Percentiles rank a stretch among this genome's conserved stretches.
phyloP scores from a whole-genome alignment of 30 jellyfish, hydroid and myxozoan genomes.

The Clytia hemisphaerica region DNA sequence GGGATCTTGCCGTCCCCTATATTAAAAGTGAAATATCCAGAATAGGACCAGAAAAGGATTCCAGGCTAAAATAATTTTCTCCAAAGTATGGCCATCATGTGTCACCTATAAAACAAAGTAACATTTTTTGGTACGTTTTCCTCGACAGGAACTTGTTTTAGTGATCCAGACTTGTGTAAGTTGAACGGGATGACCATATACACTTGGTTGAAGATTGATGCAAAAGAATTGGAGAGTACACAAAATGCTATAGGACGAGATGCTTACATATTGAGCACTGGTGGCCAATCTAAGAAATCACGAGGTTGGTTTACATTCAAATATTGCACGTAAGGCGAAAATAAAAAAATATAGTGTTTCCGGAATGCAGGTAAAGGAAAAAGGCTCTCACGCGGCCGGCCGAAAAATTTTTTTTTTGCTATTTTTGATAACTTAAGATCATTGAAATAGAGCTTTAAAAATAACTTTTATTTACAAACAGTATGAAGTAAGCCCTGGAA shows the following conservation, averaged over 20 bases:
- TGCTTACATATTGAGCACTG: conserved; percentile 96
- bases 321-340: no score
- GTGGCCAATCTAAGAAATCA: conserved; percentile 94
- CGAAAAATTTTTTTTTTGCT: no score
- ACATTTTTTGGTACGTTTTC: neutral
- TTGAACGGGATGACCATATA: conserved; percentile 93
- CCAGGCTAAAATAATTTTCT: neutral
- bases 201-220: conserved; percentile 61
- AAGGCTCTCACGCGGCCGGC: no score
- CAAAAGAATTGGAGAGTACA: conserved; percentile 39
- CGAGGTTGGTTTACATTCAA: no score
- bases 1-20: neutral
- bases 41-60: no score
- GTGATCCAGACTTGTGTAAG: conserved; percentile 92
- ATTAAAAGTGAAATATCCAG: neutral
- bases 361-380: no score
- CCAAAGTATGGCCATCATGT: neutral
- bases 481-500: no score
- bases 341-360: no score
- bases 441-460: no score
- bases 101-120: neutral
- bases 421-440: no score
- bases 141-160: conserved; percentile 98
- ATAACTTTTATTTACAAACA: no score
- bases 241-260: conserved; percentile 61